Conservation (phyloP, 30 jellyfish, hydroid and myxozoan species). For the Aurelia sp. region DNA sequence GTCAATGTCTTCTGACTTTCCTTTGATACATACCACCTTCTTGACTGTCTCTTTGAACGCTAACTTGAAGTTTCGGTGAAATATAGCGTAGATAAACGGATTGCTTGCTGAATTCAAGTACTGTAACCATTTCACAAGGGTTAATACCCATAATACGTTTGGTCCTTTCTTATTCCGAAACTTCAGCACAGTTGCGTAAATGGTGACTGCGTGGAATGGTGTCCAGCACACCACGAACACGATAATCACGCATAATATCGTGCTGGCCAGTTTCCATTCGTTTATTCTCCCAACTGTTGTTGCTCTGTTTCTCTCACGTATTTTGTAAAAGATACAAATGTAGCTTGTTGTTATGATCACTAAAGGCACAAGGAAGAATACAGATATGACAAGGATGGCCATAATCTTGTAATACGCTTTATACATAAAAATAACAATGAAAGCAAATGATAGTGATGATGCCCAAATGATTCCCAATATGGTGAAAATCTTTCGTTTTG, state of each 20-base stretch:
- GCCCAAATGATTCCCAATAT: not conserved
- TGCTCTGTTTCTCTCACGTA: not conserved
- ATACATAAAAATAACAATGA: not conserved
- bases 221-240: not conserved
- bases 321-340: not conserved
- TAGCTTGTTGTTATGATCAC: not conserved
- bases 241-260: not conserved
- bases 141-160: not conserved
- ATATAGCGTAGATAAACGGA: not conserved
- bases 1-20: too few species aligned
- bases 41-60: not conserved
- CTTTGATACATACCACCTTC: too few species aligned
- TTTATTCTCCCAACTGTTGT: not conserved
- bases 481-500: not conserved
- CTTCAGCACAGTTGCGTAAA: not conserved
- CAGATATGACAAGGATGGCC: not conserved
- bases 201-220: not conserved
- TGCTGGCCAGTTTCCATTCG: not conserved
- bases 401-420: not conserved
- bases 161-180: not conserved
- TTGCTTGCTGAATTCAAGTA: slow-evolving; percentile 5
- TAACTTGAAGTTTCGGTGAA: not conserved
- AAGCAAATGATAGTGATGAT: not conserved
- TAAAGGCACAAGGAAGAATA: not conserved
- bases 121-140: not conserved